Percentiles rank a stretch among this genome's conserved stretches.
phyloP scores from a whole-genome alignment of 1,140 invertebrate species.

The Drosophila pruinosa region DNA sequence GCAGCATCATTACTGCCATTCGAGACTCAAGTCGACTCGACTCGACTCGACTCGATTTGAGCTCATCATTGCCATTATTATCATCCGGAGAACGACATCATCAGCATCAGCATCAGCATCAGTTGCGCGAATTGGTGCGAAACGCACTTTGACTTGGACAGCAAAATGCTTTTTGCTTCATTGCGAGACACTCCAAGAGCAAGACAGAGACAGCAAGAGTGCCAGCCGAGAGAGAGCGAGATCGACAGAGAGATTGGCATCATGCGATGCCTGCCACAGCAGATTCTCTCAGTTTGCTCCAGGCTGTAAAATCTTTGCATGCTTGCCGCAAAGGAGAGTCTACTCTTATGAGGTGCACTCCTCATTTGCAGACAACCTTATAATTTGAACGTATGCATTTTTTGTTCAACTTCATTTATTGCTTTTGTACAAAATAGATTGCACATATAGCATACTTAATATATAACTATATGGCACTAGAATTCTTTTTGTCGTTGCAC shows the following conservation, averaged over 20 bases:
- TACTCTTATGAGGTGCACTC: neutral
- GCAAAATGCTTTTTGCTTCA: slow-evolving; percentile 47
- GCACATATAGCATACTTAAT: too few relatives aligned
- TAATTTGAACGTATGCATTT: neutral
- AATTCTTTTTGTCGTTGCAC: neutral
- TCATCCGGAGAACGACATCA: slow-evolving; percentile 70
- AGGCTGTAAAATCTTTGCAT: slow-evolving; percentile 23
- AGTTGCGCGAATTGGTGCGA: slow-evolving; percentile 67
- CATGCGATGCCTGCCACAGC: slow-evolving; percentile 29
- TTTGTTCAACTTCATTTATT: neutral
- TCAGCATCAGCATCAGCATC: slow-evolving; percentile 36
- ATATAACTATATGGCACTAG: too few relatives aligned
- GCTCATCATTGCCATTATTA: slow-evolving; percentile 77
- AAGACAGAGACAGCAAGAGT: neutral
- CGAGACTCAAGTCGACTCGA: slow-evolving; percentile 38
- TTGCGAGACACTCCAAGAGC: neutral
- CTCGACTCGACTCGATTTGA: slow-evolving; percentile 44
- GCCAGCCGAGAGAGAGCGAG: neutral
- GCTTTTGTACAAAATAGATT: neutral
- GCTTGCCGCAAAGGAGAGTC: slow-evolving; percentile 17
- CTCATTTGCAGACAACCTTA: neutral
- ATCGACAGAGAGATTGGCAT: slow-evolving; percentile 5
- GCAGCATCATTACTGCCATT: slow-evolving; percentile 69
- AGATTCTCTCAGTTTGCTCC: too few relatives aligned
- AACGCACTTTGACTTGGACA: slow-evolving; percentile 77